These are phyloP conservation scores for Chrysolina haemoptera DNA, from an alignment of 2,888 invertebrate genomes.

Conservation along the genomic window DNA sequence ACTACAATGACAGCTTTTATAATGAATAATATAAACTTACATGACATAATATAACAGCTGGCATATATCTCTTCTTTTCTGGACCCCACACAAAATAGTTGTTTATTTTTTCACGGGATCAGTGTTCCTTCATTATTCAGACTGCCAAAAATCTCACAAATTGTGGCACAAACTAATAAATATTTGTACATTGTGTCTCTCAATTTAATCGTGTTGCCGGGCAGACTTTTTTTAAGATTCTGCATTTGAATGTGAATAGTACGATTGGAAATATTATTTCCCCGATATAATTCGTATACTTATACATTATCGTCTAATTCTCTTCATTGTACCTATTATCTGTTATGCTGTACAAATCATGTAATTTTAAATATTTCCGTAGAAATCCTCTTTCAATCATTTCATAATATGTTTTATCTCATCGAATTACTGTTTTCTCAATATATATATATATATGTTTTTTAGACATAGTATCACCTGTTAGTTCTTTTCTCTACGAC, in stretches of 20 bases:
- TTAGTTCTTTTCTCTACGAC: too few relatives aligned
- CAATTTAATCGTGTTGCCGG: constrained; percentile 4
- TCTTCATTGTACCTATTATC: too few relatives aligned
- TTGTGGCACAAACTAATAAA: neutral
- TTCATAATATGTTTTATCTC: too few relatives aligned
- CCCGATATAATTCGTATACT: too few relatives aligned
- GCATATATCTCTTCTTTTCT: constrained; percentile 10
- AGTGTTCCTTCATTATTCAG: neutral
- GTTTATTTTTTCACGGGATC: constrained; percentile 8
- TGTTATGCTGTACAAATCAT: too few relatives aligned
- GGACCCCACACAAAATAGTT: constrained; percentile 14
- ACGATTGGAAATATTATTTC: neutral
- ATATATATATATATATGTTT: too few relatives aligned
- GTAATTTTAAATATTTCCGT: too few relatives aligned
- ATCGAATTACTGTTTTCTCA: too few relatives aligned
- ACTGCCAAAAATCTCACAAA: constrained; percentile 4
- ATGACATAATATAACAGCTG: neutral
- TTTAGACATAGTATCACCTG: too few relatives aligned
- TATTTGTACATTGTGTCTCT: neutral
- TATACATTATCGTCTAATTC: too few relatives aligned
- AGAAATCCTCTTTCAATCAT: too few relatives aligned
- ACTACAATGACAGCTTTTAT: too few relatives aligned
- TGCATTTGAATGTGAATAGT: neutral
- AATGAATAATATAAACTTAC: neutral
- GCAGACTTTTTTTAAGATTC: neutral